phyloP scores from a whole-genome alignment of 2,797 vertebrate genomes.

The Oreortyx pictus region DNA sequence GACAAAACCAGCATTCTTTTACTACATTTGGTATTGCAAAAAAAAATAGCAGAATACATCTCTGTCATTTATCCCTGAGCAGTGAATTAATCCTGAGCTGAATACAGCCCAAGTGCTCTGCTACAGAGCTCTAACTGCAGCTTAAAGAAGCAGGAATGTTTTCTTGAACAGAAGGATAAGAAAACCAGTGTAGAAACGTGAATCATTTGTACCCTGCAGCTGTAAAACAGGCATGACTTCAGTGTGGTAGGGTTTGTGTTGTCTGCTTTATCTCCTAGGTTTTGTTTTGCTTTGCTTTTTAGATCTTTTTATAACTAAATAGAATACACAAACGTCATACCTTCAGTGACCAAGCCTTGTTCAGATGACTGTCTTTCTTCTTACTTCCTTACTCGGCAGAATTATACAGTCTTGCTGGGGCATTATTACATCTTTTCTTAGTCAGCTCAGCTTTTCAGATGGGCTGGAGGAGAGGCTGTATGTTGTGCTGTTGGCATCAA shows the following conservation, averaged over 20 bases:
- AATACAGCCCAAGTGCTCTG: constrained; percentile 3
- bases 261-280: neutral
- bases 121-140: neutral
- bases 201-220: neutral
- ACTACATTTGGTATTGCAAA: neutral
- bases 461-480: neutral
- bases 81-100: neutral
- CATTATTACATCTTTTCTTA: neutral
- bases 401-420: neutral
- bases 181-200: neutral
- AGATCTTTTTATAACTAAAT: neutral
- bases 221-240: neutral
- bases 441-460: neutral
- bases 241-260: neutral
- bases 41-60: neutral
- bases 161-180: neutral
- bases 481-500: neutral
- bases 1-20: neutral
- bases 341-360: neutral
- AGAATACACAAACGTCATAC: neutral
- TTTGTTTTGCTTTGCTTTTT: neutral
- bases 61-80: neutral
- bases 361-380: neutral
- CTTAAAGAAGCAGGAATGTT: neutral
- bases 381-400: neutral